A percentile compares a stretch with the other conserved stretches of the same genome.
Evolutionary conservation across 1,140 invertebrate genomes (phyloP).

Genomic region (Drosophila repleta): DNA sequence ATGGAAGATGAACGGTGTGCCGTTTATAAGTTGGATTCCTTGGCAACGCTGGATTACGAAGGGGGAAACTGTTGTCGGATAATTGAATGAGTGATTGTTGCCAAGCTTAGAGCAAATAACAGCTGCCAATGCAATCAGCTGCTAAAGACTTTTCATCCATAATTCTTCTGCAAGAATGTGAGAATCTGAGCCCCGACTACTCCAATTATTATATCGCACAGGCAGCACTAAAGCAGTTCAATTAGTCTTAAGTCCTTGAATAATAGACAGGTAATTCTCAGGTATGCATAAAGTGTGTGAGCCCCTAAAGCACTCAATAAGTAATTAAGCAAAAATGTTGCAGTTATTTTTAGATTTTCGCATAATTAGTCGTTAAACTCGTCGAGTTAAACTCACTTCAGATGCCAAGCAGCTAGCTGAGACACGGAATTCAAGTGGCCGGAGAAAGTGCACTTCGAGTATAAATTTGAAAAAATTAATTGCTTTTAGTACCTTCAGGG

Average conservation of each 20-base stretch:
- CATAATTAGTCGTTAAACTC: slow-evolving; percentile 69
- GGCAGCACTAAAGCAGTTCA: background rate
- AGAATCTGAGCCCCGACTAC: background rate
- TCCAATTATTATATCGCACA: background rate
- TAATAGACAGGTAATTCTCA: background rate
- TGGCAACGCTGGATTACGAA: slow-evolving; percentile 15
- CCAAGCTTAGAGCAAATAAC: slow-evolving; percentile 41
- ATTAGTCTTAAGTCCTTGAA: background rate
- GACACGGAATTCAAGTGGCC: slow-evolving; percentile 55
- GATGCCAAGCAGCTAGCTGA: slow-evolving; percentile 10
- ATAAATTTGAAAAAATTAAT: slow-evolving; percentile 69
- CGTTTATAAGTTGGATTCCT: slow-evolving; percentile 38
- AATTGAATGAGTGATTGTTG: slow-evolving; percentile 49
- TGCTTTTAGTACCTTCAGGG: slow-evolving; percentile 69
- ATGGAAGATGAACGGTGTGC: slow-evolving; percentile 64
- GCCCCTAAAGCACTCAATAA: slow-evolving; percentile 18
- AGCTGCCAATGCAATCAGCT: slow-evolving; percentile 41
- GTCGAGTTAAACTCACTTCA: background rate
- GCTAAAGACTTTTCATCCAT: slow-evolving; percentile 38
- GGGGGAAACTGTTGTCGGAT: slow-evolving; percentile 22
- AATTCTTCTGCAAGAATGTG: slow-evolving; percentile 5
- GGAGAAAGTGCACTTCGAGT: slow-evolving; percentile 63
- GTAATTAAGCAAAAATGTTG: slow-evolving; percentile 59
- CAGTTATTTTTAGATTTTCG: slow-evolving; percentile 48
- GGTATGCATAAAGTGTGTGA: slow-evolving; percentile 6